A percentile compares a stretch with the other conserved stretches of the same genome.
Conservation (phyloP, 2,797 vertebrate species). For the Lutjanus argentimaculatus region DNA sequence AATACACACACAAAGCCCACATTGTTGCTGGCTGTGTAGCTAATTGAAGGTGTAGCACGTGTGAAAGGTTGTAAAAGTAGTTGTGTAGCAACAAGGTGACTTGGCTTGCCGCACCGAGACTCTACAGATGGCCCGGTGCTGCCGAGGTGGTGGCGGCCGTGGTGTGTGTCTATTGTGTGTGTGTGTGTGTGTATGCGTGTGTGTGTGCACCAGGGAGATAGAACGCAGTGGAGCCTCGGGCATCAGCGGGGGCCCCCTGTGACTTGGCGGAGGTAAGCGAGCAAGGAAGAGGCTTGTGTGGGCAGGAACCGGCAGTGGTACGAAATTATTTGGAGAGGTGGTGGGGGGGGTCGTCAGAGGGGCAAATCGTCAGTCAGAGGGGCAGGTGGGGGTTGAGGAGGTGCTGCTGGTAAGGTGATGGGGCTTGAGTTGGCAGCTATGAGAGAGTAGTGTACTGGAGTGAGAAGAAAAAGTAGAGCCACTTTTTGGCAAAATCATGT, state of each 20-base stretch:
- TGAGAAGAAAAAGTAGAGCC: not conserved
- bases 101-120: slow-evolving; percentile 43
- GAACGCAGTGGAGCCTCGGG: slow-evolving; percentile 71
- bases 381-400: slow-evolving; percentile 38
- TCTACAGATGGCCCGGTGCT: slow-evolving; percentile 81
- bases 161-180: slow-evolving; percentile 2
- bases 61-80: slow-evolving; percentile 68
- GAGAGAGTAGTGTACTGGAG: not conserved
- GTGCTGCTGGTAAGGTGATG: not conserved
- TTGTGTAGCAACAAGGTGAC: slow-evolving; percentile 65
- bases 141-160: slow-evolving; percentile 69
- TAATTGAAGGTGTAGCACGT: slow-evolving; percentile 54
- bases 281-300: slow-evolving; percentile 70
- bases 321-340: slow-evolving; percentile 60
- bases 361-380: slow-evolving; percentile 18
- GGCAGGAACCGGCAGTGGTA: slow-evolving; percentile 76
- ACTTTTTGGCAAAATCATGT: not conserved
- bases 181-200: slow-evolving; percentile 53
- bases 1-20: slow-evolving; percentile 53
- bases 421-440: not conserved
- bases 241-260: slow-evolving; percentile 71
- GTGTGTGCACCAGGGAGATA: slow-evolving; percentile 69
- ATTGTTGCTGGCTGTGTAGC: slow-evolving; percentile 60
- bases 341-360: slow-evolving; percentile 12
- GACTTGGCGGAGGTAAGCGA: slow-evolving; percentile 75